These are phyloP conservation scores for Leptodactylus fallax DNA, from an alignment of 2,797 vertebrate species.

Conservation along the genomic window DNA sequence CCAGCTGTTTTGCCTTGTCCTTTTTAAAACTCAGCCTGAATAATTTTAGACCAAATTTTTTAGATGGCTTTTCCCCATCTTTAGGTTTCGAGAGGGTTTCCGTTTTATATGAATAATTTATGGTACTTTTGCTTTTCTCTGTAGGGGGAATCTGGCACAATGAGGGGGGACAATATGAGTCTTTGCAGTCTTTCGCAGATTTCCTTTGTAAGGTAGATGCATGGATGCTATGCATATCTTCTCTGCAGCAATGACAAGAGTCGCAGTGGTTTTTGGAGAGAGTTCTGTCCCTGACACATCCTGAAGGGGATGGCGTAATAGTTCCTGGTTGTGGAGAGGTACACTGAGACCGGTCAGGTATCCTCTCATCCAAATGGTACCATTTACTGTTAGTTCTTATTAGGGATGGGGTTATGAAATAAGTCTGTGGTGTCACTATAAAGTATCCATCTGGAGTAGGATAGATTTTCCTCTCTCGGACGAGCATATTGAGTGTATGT, in stretches of 20 bases:
- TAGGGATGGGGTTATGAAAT: slow-evolving; percentile 97
- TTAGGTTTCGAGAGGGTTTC: slow-evolving; percentile 92
- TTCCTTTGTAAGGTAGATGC: slow-evolving; percentile 91
- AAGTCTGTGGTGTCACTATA: slow-evolving; percentile 97
- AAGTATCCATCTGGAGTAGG: slow-evolving; percentile 96
- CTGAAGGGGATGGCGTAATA: slow-evolving; percentile 92
- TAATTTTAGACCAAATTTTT: slow-evolving; percentile 95
- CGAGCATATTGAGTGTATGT: slow-evolving; percentile 94
- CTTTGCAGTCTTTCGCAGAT: slow-evolving; percentile 90
- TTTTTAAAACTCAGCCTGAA: slow-evolving; percentile 98
- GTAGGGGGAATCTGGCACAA: slow-evolving; percentile 84
- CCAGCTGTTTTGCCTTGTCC: slow-evolving; percentile 94
- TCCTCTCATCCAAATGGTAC: slow-evolving; percentile 97
- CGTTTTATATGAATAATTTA: slow-evolving; percentile 93
- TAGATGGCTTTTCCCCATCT: slow-evolving; percentile 87
- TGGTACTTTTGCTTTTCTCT: slow-evolving; percentile 92
- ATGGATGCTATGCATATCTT: slow-evolving; percentile 89
- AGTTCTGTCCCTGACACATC: slow-evolving; percentile 88
- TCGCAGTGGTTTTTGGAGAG: slow-evolving; percentile 94
- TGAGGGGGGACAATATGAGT: slow-evolving; percentile 82
- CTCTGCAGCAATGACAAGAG: slow-evolving; percentile 90
- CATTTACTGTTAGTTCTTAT: slow-evolving; percentile 98
- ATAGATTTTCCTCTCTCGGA: slow-evolving; percentile 97
- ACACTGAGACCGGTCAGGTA: slow-evolving; percentile 91
- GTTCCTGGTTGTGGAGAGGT: slow-evolving; percentile 94